Conservation (phyloP, 2,797 vertebrate species). For the Diplodus puntazzo region DNA sequence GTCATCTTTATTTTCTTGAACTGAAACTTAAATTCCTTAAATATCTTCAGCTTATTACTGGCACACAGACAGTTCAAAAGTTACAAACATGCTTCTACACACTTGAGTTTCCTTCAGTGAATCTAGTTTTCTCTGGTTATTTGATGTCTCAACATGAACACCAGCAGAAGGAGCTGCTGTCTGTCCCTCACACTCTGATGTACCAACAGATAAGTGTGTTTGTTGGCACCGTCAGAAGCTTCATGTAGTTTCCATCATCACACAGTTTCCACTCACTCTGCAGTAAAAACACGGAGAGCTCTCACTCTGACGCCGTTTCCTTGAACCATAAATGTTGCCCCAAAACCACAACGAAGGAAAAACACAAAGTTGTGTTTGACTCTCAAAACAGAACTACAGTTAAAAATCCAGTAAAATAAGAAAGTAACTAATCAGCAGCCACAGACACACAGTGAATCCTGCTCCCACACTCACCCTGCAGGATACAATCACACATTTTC, state of each 20-base stretch:
- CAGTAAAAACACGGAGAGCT: background rate
- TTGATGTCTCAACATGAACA: background rate
- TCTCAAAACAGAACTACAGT: background rate
- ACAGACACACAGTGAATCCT: background rate
- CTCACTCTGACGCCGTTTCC: slow-evolving; percentile 18
- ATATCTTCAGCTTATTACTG: background rate
- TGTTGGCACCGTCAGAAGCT: background rate
- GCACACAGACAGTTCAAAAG: background rate
- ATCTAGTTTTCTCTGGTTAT: background rate
- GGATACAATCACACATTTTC: background rate
- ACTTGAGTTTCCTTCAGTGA: background rate
- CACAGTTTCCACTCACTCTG: background rate
- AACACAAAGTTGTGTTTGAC: background rate
- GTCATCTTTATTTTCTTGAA: no score
- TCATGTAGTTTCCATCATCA: slow-evolving; percentile 6
- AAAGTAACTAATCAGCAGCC: background rate
- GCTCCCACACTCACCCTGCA: background rate
- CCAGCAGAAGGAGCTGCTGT: background rate
- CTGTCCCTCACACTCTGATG: background rate
- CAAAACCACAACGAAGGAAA: background rate
- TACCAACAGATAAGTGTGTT: background rate
- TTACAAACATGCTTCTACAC: background rate
- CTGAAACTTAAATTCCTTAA: background rate
- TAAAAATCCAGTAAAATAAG: background rate
- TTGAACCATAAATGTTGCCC: background rate